Evolutionary conservation across 2,888 invertebrate species (phyloP).

Genomic region (Acronicta alni): DNA sequence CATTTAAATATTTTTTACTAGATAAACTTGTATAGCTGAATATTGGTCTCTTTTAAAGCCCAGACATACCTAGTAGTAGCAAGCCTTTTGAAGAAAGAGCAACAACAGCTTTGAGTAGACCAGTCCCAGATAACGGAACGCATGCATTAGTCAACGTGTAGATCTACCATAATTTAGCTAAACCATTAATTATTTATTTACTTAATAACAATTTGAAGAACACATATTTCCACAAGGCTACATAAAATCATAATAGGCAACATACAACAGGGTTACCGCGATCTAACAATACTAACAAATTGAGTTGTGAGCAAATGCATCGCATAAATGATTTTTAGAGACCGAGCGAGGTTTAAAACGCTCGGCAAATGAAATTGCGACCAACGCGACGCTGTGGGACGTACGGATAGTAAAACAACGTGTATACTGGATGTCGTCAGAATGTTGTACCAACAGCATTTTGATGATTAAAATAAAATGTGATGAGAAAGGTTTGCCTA

Average conservation of each 20-base stretch:
- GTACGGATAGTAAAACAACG: slow-evolving; percentile 30
- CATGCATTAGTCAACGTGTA: no score
- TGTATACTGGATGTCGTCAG: neutral
- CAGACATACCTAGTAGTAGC: no score
- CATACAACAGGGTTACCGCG: neutral
- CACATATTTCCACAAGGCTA: neutral
- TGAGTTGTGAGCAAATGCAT: slow-evolving; percentile 36
- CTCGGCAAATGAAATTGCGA: slow-evolving; percentile 53
- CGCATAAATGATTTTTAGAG: slow-evolving; percentile 55
- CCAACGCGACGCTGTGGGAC: slow-evolving; percentile 13
- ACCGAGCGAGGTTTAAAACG: slow-evolving; percentile 45
- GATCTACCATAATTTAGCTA: no score
- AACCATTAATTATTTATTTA: no score
- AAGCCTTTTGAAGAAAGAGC: no score
- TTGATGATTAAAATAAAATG: slow-evolving; percentile 38
- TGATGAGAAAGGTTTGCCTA: slow-evolving; percentile 2
- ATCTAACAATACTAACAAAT: slow-evolving; percentile 27
- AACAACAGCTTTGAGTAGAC: no score
- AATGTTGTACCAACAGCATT: slow-evolving; percentile 21
- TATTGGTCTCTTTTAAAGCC: no score
- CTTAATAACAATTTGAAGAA: neutral
- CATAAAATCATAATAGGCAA: neutral
- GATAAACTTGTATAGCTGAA: no score
- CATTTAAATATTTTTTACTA: no score
- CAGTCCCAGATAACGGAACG: no score